Percentiles rank a stretch among this genome's conserved stretches.
These are phyloP conservation scores for Steinernema feltiae DNA, from an alignment of 1,140 invertebrate species.

Conservation along the genomic window DNA sequence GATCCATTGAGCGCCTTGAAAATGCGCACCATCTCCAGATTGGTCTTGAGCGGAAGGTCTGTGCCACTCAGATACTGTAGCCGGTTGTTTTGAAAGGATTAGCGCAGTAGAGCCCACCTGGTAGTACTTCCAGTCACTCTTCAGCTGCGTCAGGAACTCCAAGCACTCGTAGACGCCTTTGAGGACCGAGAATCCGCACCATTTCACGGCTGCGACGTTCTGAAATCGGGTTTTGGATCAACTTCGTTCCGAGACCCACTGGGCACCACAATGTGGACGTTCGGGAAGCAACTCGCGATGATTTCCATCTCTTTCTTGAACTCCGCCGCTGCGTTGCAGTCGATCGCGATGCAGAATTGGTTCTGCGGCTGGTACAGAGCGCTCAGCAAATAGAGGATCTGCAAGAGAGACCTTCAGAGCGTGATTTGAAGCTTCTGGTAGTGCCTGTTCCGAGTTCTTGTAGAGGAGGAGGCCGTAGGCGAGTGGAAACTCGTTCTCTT, in stretches of 20 bases:
- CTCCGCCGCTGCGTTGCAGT: conserved; percentile 27
- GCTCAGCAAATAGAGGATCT: conserved; percentile 34
- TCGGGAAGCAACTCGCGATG: conserved; percentile 40
- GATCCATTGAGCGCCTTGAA: conserved; percentile 46
- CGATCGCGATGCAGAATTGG: conserved; percentile 45
- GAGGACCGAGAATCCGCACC: conserved; percentile 39
- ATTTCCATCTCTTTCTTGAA: conserved; percentile 41
- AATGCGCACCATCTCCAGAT: conserved; percentile 50
- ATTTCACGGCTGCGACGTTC: conserved; percentile 10
- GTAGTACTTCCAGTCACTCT: conserved; percentile 45
- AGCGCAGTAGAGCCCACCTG: conserved; percentile 15
- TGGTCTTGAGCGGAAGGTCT: conserved; percentile 48
- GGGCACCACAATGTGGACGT: conserved; percentile 44
- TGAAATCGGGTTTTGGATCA: background rate
- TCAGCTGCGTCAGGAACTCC: conserved; percentile 30
- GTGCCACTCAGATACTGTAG: conserved; percentile 42
- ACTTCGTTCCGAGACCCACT: background rate
- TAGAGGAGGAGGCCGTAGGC: background rate
- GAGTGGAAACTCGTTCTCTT: background rate
- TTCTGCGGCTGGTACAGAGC: conserved; percentile 51
- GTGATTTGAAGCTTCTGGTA: too few species aligned
- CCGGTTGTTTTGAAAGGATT: background rate
- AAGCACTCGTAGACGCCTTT: conserved; percentile 43
- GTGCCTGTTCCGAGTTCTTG: background rate
- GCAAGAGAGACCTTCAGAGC: too few species aligned